Conservation (phyloP, 2,888 invertebrate genomes). For the Melipona beecheii region DNA sequence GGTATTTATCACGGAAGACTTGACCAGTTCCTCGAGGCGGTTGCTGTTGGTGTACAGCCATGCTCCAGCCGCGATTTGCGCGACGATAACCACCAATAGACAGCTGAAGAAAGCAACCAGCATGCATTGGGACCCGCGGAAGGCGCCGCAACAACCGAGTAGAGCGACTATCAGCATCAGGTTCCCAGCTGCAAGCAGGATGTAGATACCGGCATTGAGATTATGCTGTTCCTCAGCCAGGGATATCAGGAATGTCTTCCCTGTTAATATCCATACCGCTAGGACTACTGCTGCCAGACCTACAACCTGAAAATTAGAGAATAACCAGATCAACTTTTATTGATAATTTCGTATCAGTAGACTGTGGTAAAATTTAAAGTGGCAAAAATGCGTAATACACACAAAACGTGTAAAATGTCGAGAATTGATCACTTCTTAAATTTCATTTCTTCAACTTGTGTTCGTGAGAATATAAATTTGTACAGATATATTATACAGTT, state of each 20-base stretch:
- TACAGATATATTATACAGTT: neutral
- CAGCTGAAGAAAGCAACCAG: conserved; percentile 92
- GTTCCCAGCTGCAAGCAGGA: conserved; percentile 89
- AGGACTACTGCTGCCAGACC: conserved; percentile 89
- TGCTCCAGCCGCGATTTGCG: conserved; percentile 91
- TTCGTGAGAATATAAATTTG: neutral
- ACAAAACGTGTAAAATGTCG: no score
- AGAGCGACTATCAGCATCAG: conserved; percentile 91
- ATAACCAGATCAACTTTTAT: neutral
- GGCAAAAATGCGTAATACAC: no score
- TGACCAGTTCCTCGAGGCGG: conserved; percentile 87
- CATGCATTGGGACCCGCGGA: conserved; percentile 91
- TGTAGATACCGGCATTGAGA: conserved; percentile 89
- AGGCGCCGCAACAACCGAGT: conserved; percentile 93
- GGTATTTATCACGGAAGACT: conserved; percentile 81
- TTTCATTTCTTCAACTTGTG: no score
- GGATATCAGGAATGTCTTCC: conserved; percentile 90
- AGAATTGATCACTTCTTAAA: no score
- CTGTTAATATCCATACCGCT: conserved; percentile 91
- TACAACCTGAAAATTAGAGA: conserved; percentile 86
- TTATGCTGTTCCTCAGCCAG: conserved; percentile 88
- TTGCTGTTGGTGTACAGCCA: conserved; percentile 91
- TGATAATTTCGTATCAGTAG: neutral
- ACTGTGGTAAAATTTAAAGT: neutral
- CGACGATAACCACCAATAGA: conserved; percentile 90